Percentiles rank a stretch among this genome's conserved stretches.
phyloP scores from a whole-genome alignment of 2,888 invertebrate genomes.

The Cantharis rufa region DNA sequence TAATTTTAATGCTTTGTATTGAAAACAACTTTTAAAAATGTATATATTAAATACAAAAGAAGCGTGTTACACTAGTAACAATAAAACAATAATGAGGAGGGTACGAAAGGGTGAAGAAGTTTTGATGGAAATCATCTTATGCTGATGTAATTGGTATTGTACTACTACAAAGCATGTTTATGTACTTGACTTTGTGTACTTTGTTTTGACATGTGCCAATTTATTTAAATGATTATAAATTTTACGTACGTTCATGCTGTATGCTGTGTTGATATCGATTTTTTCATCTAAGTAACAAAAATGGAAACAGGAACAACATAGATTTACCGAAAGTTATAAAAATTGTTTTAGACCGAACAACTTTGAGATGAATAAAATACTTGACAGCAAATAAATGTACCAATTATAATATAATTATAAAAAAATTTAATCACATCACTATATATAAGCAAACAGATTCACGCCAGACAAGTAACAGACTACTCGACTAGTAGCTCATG shows the following conservation, averaged over 20 bases:
- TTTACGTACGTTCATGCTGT: constrained; percentile 34
- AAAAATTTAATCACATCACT: constrained; percentile 31
- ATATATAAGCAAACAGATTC: constrained; percentile 23
- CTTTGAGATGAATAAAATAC: constrained; percentile 5
- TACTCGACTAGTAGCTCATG: constrained; percentile 30
- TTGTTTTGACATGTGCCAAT: constrained; percentile 22
- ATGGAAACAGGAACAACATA: constrained; percentile 14
- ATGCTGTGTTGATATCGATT: constrained; percentile 29
- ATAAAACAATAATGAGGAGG: background rate
- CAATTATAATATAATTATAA: background rate
- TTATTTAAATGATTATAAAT: constrained; percentile 6
- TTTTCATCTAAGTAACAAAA: constrained; percentile 22
- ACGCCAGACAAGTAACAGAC: constrained; percentile 29
- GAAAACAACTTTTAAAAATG: background rate
- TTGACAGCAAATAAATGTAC: constrained; percentile 5
- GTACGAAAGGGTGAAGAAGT: background rate
- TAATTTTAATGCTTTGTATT: background rate
- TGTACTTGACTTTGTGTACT: background rate
- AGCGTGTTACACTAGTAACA: background rate
- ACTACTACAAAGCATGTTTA: background rate
- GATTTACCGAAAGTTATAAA: constrained; percentile 7
- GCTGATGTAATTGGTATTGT: background rate
- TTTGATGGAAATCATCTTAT: background rate
- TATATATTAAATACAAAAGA: background rate
- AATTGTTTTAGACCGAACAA: constrained; percentile 9